Evolutionary conservation across 2,113 vertebrate genomes (phyloP), one percentile per base, ranked within the genome.

Genomic region (Melanerpes formicivorus): DNA sequence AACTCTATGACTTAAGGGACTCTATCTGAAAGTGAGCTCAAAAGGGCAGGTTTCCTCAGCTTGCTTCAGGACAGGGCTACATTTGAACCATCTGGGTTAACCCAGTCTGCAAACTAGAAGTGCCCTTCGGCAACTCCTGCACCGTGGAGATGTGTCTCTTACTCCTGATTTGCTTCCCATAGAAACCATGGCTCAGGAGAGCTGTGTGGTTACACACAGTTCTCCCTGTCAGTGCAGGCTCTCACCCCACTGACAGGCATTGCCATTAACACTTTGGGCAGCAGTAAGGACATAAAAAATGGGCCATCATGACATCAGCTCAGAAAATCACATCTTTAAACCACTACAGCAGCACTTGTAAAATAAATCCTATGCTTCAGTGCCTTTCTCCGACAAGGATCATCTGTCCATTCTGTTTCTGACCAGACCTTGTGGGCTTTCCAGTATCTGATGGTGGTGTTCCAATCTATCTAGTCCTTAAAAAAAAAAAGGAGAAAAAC

Each of bases 101-200:
- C n/a, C n/a, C n/a, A 44, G 15, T 23, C 69, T 48, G 80, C 56
- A 18, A 2, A 52, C 9, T 7, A 2, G 42, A 42, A 30, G 21
- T 29, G 23, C 32, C 30, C 29, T 17, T 73, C n/a, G 9, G 54
- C 52, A 55, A 7, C n/a, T 54, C 19, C 44, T 64, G 42, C 64
- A 6, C 14, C 2, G 0, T 2, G 1, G 44, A 30, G 15, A 26
- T 1, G 1, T 2, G 2, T 32, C 64, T 59, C 18, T 5, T 2
- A 1, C n/a, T 79, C n/a, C 77, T 4, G 4, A 13, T 32, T 32
- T 59, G n/a, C 74, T 72, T 52, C 26, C 58, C 5, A 0, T 1
- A 11, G 44, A 58, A 76, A 10, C 10, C 50, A 17, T 27, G 8
- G 29, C 26, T 5, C 14, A 40, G 52, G 15, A 71, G 15, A 16